Evolutionary conservation across 2,113 vertebrate genomes (phyloP).

Genomic region (Acrocephalus arundinaceus): DNA sequence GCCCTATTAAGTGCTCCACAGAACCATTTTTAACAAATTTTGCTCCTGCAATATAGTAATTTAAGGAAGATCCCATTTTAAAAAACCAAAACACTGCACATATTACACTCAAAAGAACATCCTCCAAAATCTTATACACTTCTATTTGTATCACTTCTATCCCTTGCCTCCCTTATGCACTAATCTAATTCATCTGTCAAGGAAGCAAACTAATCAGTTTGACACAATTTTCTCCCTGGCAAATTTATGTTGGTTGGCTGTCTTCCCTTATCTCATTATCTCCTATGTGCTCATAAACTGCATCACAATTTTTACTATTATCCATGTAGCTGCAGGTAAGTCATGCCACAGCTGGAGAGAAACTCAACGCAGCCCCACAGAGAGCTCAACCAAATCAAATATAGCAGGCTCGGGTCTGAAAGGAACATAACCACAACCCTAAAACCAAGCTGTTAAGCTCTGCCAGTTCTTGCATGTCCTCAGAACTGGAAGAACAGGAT

Average conservation of each 20-base stretch:
- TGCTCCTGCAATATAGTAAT: background rate
- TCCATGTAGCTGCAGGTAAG: background rate
- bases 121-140: background rate
- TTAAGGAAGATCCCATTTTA: background rate
- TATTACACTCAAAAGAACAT: background rate
- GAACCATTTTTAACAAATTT: background rate
- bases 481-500: conserved; percentile 29
- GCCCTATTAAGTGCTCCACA: background rate
- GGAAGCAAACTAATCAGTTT: background rate
- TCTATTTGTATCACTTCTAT: background rate
- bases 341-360: background rate
- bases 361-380: rapidly evolving
- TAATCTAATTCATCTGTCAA: background rate
- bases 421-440: background rate
- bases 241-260: background rate
- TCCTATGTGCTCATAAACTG: background rate
- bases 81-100: background rate
- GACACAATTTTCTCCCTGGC: background rate
- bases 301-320: background rate
- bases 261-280: background rate
- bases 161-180: background rate
- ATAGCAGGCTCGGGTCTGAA: background rate
- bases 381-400: background rate
- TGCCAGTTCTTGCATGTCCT: conserved; percentile 20
- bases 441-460: background rate